Conservation (phyloP, 2,797 vertebrate species). For the Microctenopoma lineatum region DNA sequence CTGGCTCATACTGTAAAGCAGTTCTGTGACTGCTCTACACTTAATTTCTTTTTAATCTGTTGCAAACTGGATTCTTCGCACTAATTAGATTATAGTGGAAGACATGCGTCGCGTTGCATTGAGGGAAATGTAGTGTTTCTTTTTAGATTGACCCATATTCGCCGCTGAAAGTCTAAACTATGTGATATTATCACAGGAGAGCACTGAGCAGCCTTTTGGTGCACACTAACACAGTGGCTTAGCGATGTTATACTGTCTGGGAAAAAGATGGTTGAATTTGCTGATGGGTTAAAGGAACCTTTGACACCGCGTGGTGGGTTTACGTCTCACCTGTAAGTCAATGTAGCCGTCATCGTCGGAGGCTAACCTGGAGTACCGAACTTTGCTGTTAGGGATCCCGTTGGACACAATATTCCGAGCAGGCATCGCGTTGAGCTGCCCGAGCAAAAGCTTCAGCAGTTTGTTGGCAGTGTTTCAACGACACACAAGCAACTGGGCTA, state of each 20-base stretch:
- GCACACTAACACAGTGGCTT: no score
- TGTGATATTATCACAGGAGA: no score
- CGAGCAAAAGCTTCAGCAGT: neutral
- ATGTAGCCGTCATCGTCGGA: slow-evolving; percentile 95
- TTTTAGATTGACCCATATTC: neutral
- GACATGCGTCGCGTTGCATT: neutral
- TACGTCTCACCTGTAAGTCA: slow-evolving; percentile 88
- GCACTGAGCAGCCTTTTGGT: no score
- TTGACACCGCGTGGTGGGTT: no score
- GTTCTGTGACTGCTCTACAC: neutral
- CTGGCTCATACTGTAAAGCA: neutral
- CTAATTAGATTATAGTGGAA: neutral
- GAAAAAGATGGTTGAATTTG: no score
- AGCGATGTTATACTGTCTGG: no score
- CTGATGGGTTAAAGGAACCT: no score
- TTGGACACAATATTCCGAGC: slow-evolving; percentile 85
- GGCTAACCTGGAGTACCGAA: slow-evolving; percentile 92
- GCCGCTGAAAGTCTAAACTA: no score
- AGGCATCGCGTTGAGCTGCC: slow-evolving; percentile 84
- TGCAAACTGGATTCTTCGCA: neutral
- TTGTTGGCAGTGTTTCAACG: slow-evolving; percentile 3
- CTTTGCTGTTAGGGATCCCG: slow-evolving; percentile 86
- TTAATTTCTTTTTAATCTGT: neutral
- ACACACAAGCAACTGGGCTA: slow-evolving; percentile 15
- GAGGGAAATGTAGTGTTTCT: slow-evolving; percentile 6